phyloP scores from a whole-genome alignment of 2,797 vertebrate genomes.

The Otolemur crassicaudatus region DNA sequence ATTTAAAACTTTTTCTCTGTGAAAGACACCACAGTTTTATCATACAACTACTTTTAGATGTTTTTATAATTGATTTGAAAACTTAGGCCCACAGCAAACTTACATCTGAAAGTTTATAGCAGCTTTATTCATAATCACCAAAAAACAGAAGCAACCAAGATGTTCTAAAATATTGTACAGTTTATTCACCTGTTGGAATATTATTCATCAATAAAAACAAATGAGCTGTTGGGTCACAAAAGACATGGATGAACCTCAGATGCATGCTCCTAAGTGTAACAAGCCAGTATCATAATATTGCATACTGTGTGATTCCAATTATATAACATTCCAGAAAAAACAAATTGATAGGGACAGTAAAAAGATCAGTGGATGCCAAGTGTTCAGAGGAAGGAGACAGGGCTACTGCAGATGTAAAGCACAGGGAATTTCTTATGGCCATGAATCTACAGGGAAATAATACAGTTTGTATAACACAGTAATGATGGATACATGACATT shows the following conservation, averaged over 20 bases:
- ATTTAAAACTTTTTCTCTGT: conserved; percentile 1
- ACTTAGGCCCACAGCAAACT: not conserved
- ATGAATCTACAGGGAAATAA: not conserved
- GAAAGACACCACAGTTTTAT: not conserved
- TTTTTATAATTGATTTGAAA: not conserved
- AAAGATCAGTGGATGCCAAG: not conserved
- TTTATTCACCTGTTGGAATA: too few relatives aligned
- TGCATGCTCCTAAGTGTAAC: not conserved
- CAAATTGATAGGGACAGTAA: not conserved
- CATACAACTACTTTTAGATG: not conserved
- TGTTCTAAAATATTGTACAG: too few relatives aligned
- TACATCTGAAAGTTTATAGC: not conserved
- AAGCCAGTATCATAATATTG: not conserved
- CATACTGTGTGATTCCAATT: not conserved
- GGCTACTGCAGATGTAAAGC: not conserved
- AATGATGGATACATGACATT: not conserved
- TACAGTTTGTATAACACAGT: not conserved
- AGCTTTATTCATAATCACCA: not conserved
- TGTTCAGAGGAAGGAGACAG: not conserved
- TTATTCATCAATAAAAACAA: conserved; percentile 1
- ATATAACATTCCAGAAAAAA: not conserved
- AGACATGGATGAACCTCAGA: not conserved
- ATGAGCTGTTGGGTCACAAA: not conserved
- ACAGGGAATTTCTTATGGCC: not conserved
- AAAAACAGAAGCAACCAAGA: not conserved